phyloP scores from a whole-genome alignment of 2,888 invertebrate genomes.

The Suillia variegata region DNA sequence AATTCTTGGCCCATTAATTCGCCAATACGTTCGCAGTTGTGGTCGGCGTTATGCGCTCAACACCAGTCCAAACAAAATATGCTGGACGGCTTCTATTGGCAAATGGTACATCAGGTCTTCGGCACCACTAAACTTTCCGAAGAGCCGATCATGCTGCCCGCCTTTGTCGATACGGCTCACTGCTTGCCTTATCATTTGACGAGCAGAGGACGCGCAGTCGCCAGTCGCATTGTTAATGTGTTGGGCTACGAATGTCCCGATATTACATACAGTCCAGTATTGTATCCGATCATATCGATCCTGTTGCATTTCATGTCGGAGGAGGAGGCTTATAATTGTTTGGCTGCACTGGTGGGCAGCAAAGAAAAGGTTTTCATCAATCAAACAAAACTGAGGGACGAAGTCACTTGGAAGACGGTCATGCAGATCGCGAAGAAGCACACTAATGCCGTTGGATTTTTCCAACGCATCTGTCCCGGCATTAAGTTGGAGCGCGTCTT shows the following conservation, averaged over 20 bases:
- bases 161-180: constrained; percentile 89
- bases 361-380: constrained; percentile 93
- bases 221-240: constrained; percentile 86
- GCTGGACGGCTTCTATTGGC: constrained; percentile 91
- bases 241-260: constrained; percentile 92
- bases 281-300: constrained; percentile 91
- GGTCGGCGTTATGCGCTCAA: constrained; percentile 84
- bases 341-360: constrained; percentile 87
- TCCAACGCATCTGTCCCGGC: constrained; percentile 80
- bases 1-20: constrained; percentile 89
- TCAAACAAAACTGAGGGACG: constrained; percentile 93
- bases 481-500: constrained; percentile 84
- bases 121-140: constrained; percentile 82
- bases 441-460: constrained; percentile 83
- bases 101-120: constrained; percentile 88
- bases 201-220: constrained; percentile 81
- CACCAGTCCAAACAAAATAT: constrained; percentile 82
- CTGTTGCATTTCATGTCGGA: constrained; percentile 96
- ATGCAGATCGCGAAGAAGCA: constrained; percentile 97
- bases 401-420: constrained; percentile 95
- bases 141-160: constrained; percentile 86
- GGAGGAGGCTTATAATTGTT: constrained; percentile 92
- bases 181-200: constrained; percentile 85
- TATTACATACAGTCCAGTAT: constrained; percentile 91
- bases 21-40: constrained; percentile 80